phyloP scores from a whole-genome alignment of 2,888 invertebrate genomes.

The Volucella inanis region DNA sequence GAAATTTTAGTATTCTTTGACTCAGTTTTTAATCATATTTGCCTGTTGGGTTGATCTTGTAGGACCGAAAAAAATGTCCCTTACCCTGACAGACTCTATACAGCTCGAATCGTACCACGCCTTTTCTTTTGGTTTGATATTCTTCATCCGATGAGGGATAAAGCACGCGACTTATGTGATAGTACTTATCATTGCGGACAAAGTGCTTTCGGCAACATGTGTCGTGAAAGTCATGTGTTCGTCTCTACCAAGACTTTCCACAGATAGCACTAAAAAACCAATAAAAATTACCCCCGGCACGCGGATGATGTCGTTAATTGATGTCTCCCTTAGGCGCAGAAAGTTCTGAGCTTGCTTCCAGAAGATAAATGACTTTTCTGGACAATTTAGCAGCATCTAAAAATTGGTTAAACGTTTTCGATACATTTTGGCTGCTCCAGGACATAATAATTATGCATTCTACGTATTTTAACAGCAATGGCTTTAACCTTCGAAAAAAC shows the following conservation, averaged over 20 bases:
- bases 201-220: constrained; percentile 99
- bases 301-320: constrained; percentile 99
- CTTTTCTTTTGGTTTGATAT: no score
- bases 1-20: no score
- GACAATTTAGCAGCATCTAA: not conserved
- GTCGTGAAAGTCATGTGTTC: constrained; percentile 99
- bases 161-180: no score
- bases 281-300: constrained; percentile 98
- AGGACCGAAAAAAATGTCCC: no score
- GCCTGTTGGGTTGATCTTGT: no score
- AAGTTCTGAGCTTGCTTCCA: constrained; percentile 99
- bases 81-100: no score
- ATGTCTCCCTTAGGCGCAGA: constrained; percentile 94
- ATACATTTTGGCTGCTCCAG: constrained; percentile 65
- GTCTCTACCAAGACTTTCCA: constrained; percentile 99
- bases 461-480: constrained; percentile 67
- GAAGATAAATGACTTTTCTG: constrained; percentile 87
- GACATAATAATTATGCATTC: constrained; percentile 79
- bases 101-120: no score
- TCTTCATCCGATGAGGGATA: no score
- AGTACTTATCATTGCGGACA: constrained; percentile 99
- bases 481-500: no score
- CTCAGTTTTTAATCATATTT: no score
- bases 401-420: no score
- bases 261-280: constrained; percentile 98